Percentiles rank a stretch among this genome's conserved stretches.
These are phyloP conservation scores for Protobothrops flavoviridis DNA, from an alignment of 2,113 vertebrate genomes.

Conservation along the genomic window DNA sequence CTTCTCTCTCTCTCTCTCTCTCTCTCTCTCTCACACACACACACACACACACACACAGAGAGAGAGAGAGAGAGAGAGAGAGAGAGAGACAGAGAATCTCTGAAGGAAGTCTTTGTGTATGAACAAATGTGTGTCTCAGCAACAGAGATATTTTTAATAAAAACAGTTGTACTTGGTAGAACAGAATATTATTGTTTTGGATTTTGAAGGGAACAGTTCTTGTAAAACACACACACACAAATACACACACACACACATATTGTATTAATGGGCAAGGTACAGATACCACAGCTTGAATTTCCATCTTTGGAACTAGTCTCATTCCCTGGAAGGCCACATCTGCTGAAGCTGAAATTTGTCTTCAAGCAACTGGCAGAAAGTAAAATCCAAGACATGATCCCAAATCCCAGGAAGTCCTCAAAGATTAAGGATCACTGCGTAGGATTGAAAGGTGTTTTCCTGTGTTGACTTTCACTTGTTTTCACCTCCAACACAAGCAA, in stretches of 20 bases:
- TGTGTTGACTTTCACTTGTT: not conserved
- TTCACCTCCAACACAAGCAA: not conserved
- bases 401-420: not conserved
- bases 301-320: not conserved
- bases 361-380: not conserved
- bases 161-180: not conserved
- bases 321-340: not conserved
- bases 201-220: not conserved
- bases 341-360: not conserved
- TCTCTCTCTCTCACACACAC: too few relatives aligned
- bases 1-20: not conserved
- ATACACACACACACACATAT: not conserved
- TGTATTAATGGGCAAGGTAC: not conserved
- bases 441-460: not conserved
- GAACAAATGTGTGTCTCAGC: not conserved
- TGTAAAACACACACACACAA: not conserved
- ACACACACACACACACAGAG: too few relatives aligned
- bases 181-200: not conserved
- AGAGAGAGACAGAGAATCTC: not conserved
- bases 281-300: not conserved
- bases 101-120: not conserved
- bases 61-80: too few relatives aligned
- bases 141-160: not conserved
- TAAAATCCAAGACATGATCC: not conserved
- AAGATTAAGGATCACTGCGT: not conserved